These are phyloP conservation scores for Ennomos quercinarius DNA, from an alignment of 2,888 invertebrate species.

Conservation along the genomic window DNA sequence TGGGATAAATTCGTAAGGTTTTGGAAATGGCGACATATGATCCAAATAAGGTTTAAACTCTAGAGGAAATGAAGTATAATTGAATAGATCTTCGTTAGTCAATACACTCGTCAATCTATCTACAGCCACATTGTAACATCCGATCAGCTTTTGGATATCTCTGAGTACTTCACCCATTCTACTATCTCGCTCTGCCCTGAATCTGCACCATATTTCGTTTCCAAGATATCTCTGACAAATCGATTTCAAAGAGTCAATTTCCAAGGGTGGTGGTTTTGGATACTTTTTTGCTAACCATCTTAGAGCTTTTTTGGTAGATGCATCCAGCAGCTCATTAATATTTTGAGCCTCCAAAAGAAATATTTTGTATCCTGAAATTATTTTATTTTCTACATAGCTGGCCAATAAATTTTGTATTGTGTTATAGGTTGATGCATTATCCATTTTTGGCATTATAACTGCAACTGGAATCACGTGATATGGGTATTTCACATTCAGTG, in stretches of 20 bases:
- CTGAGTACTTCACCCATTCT: slow-evolving; percentile 76
- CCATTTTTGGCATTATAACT: slow-evolving; percentile 61
- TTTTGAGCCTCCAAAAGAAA: slow-evolving; percentile 61
- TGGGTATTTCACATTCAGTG: slow-evolving; percentile 65
- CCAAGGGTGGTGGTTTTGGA: slow-evolving; percentile 79
- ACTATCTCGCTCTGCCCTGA: slow-evolving; percentile 68
- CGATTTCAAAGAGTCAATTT: slow-evolving; percentile 84
- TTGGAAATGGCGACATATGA: slow-evolving; percentile 81
- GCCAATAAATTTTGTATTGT: slow-evolving; percentile 56
- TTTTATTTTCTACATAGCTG: slow-evolving; percentile 55
- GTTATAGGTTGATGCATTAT: slow-evolving; percentile 43
- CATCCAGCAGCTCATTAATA: slow-evolving; percentile 59
- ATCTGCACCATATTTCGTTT: slow-evolving; percentile 86
- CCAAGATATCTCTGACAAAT: slow-evolving; percentile 85
- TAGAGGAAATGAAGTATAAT: slow-evolving; percentile 87
- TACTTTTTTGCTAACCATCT: slow-evolving; percentile 82
- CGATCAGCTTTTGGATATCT: slow-evolving; percentile 85
- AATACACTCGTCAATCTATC: slow-evolving; percentile 86
- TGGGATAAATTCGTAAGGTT: slow-evolving; percentile 89
- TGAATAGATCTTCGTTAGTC: slow-evolving; percentile 84
- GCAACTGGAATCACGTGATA: slow-evolving; percentile 76
- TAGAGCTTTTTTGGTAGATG: slow-evolving; percentile 67
- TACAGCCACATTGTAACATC: slow-evolving; percentile 89
- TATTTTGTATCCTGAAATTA: slow-evolving; percentile 70
- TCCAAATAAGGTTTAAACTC: slow-evolving; percentile 86